Percentiles rank a stretch among this genome's conserved stretches.
Evolutionary conservation across 2,113 vertebrate species (phyloP).

Genomic region (Antechinus flavipes): DNA sequence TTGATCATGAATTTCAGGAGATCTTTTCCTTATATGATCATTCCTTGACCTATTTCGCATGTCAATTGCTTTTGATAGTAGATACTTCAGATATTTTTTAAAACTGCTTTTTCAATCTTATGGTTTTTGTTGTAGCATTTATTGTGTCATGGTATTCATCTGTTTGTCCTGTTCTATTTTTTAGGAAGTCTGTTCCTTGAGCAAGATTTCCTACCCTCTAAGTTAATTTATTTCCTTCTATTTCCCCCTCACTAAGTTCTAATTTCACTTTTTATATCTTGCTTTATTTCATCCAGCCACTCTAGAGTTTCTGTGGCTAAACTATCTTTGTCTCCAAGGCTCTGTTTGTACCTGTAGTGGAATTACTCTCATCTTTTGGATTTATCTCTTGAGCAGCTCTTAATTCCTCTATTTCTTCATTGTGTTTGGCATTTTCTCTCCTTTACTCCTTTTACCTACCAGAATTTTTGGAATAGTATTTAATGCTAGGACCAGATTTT

Average conservation of each 20-base stretch:
- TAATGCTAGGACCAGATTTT: background rate
- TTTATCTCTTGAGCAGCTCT: background rate
- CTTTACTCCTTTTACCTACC: background rate
- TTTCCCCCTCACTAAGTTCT: background rate
- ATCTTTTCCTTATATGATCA: background rate
- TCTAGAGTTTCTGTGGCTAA: background rate
- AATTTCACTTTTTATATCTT: background rate
- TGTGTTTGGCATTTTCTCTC: background rate
- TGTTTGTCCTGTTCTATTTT: background rate
- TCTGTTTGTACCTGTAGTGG: background rate
- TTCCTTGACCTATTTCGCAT: background rate
- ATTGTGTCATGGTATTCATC: background rate
- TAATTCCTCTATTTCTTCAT: background rate
- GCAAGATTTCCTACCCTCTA: background rate
- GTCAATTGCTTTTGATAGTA: background rate
- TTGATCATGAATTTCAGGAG: background rate
- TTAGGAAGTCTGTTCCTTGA: background rate
- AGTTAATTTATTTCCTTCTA: background rate
- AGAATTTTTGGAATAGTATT: background rate
- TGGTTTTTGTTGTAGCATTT: background rate
- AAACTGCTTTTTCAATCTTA: background rate
- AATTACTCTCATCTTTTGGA: background rate
- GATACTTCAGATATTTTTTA: background rate
- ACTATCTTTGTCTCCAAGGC: background rate
- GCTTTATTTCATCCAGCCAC: background rate